Base-by-base conservation (phyloP, 2,797 vertebrate species). In the Micropoecilia bifurca region DNA sequence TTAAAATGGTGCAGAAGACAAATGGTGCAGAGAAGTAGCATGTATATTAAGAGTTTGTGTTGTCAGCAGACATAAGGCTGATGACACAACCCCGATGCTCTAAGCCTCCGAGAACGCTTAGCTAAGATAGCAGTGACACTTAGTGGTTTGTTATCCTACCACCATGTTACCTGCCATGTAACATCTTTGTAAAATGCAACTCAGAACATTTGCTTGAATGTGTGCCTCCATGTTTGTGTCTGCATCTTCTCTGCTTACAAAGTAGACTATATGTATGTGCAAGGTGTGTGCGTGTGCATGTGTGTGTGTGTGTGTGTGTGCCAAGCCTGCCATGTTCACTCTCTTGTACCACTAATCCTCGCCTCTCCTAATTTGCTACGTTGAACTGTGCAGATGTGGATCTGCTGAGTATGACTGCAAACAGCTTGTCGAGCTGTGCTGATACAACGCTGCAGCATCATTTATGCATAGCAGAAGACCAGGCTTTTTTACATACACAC, bases 291-390 rank as follows among this genome's bases (percentile, higher is more conserved):
- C 50, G 75, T 76, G 41, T 36, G 36, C 4, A 4, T 36, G 36
- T 36, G 36, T 39, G 76, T 39, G 80, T 81, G 82, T 28, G 25
- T 76, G 69, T 76, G 84, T 79, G 88, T 84, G 87, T 75, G 85
- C 77, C 50, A 78, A 88, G 89, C 87, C 91, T 93, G 91, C 87
- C 89, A 92, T 94, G 91, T 92, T 90, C 84, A 87, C 85, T 90
- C 86, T 89, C 84, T 93, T 82, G 86, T 93, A 89, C 74, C 76
- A 73, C 89, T 94, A 95, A 95, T 95, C 92, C 86, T 89, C 85
- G 77, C 91, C 88, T 88, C 87, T 94, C 89, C 92, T 95, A 93
- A 92, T 95, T 94, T 95, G 94, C 91, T 89, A 87, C 79, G 92
- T 91, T 90, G 92, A 93, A 88, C 76, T 86, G 86, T 88, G 85